phyloP scores from a whole-genome alignment of 2,797 vertebrate genomes.

The Mus caroli region DNA sequence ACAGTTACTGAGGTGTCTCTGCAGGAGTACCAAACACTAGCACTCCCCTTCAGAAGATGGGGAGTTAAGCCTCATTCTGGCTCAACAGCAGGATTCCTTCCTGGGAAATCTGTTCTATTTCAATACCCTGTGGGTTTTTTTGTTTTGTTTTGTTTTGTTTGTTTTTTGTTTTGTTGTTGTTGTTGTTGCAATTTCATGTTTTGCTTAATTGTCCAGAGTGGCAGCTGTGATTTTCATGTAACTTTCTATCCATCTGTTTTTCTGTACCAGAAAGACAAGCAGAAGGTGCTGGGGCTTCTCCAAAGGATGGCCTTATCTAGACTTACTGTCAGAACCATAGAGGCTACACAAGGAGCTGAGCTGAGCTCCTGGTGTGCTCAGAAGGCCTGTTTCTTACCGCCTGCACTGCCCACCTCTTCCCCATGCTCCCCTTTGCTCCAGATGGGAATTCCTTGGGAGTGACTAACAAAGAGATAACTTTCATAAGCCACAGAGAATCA shows the following conservation, averaged over 20 bases:
- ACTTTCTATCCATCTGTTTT: conserved; percentile 75
- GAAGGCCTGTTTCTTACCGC: neutral
- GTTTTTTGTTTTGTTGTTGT: conserved; percentile 71
- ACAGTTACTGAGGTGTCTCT: neutral
- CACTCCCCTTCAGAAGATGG: neutral
- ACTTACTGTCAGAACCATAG: neutral
- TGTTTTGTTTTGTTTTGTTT: conserved; percentile 60
- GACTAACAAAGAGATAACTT: conserved; percentile 35
- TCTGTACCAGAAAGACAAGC: conserved; percentile 57
- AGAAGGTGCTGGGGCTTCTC: conserved; percentile 48
- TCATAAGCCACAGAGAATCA: neutral
- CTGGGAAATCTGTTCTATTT: conserved; percentile 71
- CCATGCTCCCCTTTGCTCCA: neutral
- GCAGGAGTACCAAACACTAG: neutral
- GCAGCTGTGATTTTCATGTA: conserved; percentile 76
- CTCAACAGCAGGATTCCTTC: conserved; percentile 17
- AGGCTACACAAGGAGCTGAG: neutral
- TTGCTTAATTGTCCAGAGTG: conserved; percentile 78
- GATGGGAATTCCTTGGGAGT: conserved; percentile 2
- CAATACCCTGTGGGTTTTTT: conserved; percentile 43
- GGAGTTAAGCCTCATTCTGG: conserved; percentile 2
- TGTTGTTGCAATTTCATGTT: conserved; percentile 66
- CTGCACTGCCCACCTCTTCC: neutral
- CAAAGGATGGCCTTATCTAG: neutral
- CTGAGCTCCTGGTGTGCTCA: neutral